These are phyloP conservation scores for Electrona antarctica DNA, from an alignment of 2,113 vertebrate species.

Conservation along the genomic window DNA sequence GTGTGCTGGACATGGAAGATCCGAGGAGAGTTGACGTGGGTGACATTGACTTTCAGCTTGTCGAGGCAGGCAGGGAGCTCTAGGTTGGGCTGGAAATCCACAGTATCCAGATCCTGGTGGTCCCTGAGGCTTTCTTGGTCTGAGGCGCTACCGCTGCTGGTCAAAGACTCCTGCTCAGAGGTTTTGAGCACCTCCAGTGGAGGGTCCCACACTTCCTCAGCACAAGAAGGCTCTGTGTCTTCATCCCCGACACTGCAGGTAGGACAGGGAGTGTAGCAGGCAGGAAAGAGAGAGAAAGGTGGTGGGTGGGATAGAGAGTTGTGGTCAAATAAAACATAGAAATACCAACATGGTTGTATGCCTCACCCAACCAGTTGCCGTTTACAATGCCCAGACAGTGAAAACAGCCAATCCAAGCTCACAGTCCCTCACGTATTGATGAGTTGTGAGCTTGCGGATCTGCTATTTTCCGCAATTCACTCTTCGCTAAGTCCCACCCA, in stretches of 20 bases:
- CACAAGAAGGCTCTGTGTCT: neutral
- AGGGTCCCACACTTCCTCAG: slow-evolving; percentile 54
- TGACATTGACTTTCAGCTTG: slow-evolving; percentile 79
- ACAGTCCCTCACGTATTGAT: too few species aligned
- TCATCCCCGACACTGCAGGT: slow-evolving; percentile 20
- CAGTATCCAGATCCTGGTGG: neutral
- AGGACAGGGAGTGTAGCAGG: neutral
- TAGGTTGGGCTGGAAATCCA: slow-evolving; percentile 46
- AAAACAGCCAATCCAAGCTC: too few species aligned
- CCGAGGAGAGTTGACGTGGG: slow-evolving; percentile 85
- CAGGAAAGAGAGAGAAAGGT: neutral
- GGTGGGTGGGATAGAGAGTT: neutral
- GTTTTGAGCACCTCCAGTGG: slow-evolving; percentile 39
- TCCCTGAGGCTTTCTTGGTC: neutral
- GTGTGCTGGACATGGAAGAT: slow-evolving; percentile 86
- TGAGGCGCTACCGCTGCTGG: rapidly evolving
- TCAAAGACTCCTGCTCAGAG: neutral
- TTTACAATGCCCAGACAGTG: too few species aligned
- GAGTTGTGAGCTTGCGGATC: too few species aligned
- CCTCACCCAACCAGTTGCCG: too few species aligned
- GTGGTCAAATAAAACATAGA: too few species aligned
- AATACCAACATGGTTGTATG: too few species aligned
- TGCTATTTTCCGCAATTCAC: too few species aligned
- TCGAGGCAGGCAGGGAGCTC: slow-evolving; percentile 52
- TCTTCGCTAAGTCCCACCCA: too few species aligned